Conservation (phyloP, 2,797 vertebrate species). For the Neostethus bicornis region DNA sequence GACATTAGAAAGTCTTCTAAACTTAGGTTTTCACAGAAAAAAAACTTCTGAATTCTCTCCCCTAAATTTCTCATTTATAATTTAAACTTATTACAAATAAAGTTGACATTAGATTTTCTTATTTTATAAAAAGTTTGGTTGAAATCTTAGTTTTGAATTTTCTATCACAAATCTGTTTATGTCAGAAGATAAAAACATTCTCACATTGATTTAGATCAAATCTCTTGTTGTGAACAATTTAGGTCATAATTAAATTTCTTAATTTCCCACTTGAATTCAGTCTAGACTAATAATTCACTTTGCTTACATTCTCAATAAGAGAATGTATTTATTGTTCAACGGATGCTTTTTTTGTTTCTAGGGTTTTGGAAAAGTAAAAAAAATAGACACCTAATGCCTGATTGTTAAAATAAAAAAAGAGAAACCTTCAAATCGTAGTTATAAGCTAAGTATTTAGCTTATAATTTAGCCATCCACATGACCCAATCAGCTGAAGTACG, state of each 20-base stretch:
- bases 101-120: too few species aligned
- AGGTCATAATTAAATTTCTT: not conserved
- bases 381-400: not conserved
- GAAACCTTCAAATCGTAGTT: not conserved
- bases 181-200: not conserved
- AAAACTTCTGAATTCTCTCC: too few species aligned
- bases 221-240: not conserved
- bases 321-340: not conserved
- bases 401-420: not conserved
- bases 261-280: not conserved
- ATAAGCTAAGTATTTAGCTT: not conserved
- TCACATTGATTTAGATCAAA: not conserved
- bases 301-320: not conserved
- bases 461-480: not conserved
- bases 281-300: not conserved
- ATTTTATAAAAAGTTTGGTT: too few species aligned
- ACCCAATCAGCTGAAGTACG: not conserved
- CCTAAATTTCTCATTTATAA: too few species aligned
- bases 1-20: too few species aligned
- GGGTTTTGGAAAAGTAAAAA: not conserved
- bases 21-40: too few species aligned
- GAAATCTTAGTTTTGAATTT: not conserved
- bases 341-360: constrained; percentile 8
- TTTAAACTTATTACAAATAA: too few species aligned
- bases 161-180: not conserved